A percentile compares a stretch with the other conserved stretches of the same genome.
Evolutionary conservation across 1,140 invertebrate species (phyloP).

Genomic region (Drosophila miranda): DNA sequence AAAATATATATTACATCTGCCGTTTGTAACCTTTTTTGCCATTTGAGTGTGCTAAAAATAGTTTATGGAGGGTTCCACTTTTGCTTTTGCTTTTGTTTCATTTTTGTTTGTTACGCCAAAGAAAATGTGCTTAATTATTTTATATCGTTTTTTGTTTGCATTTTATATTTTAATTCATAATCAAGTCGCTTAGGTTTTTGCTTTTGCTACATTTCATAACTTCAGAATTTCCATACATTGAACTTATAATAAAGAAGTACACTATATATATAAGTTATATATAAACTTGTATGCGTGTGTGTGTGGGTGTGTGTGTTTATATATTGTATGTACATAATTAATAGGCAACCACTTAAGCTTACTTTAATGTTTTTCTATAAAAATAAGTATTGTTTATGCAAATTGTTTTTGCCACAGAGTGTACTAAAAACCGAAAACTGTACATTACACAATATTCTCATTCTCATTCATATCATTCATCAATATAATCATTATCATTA

Average conservation of each 20-base stretch:
- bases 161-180: conserved; percentile 63
- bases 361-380: conserved; percentile 55
- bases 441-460: conserved; percentile 51
- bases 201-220: conserved; percentile 64
- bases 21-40: conserved; percentile 27
- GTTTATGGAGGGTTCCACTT: conserved; percentile 65
- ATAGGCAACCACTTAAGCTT: conserved; percentile 76
- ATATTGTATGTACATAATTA: conserved; percentile 73
- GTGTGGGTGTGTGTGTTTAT: conserved; percentile 29
- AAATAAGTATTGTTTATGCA: conserved; percentile 65
- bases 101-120: conserved; percentile 23
- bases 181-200: conserved; percentile 38
- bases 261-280: conserved; percentile 36
- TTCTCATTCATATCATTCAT: conserved; percentile 23
- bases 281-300: conserved; percentile 43
- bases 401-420: conserved; percentile 57
- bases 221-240: conserved; percentile 70
- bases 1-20: conserved; percentile 56
- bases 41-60: conserved; percentile 31
- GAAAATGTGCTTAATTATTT: conserved; percentile 20
- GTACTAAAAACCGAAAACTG: conserved; percentile 71
- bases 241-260: conserved; percentile 69
- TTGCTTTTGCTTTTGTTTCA: conserved; percentile 5
- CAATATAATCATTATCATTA: conserved; percentile 31
- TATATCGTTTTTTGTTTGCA: conserved; percentile 11